Conservation (phyloP, 2,797 vertebrate genomes). For the Odontamblyopus rebecca region DNA sequence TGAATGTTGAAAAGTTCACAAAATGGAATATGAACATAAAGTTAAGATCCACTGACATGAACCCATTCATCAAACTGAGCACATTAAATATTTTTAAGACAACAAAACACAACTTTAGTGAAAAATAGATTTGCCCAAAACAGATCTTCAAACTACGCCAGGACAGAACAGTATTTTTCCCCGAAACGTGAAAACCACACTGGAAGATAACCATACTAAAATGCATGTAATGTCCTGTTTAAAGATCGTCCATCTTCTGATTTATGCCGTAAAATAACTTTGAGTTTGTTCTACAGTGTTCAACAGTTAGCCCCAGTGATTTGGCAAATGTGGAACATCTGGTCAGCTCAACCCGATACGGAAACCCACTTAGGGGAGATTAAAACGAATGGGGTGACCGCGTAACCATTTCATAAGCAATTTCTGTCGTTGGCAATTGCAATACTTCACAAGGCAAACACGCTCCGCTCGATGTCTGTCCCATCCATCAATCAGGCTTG, state of each 20-base stretch:
- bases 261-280: constrained; percentile 56
- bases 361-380: constrained; percentile 81
- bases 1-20: too few relatives aligned
- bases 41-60: background rate
- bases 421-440: constrained; percentile 75
- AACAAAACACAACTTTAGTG: background rate
- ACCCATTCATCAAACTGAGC: background rate
- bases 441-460: constrained; percentile 72
- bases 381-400: constrained; percentile 78
- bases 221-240: too few relatives aligned
- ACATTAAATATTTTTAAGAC: too few relatives aligned
- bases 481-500: constrained; percentile 63
- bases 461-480: constrained; percentile 56
- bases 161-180: background rate
- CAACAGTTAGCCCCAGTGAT: constrained; percentile 63
- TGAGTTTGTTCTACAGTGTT: constrained; percentile 59
- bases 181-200: too few relatives aligned
- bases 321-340: constrained; percentile 79
- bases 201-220: too few relatives aligned
- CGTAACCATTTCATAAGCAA: constrained; percentile 79
- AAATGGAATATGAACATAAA: too few relatives aligned
- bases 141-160: background rate
- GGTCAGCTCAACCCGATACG: constrained; percentile 76
- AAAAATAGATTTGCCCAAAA: background rate
- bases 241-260: constrained; percentile 36